phyloP scores from a whole-genome alignment of 2,888 invertebrate genomes.

The Holacanthella duospinosa region DNA sequence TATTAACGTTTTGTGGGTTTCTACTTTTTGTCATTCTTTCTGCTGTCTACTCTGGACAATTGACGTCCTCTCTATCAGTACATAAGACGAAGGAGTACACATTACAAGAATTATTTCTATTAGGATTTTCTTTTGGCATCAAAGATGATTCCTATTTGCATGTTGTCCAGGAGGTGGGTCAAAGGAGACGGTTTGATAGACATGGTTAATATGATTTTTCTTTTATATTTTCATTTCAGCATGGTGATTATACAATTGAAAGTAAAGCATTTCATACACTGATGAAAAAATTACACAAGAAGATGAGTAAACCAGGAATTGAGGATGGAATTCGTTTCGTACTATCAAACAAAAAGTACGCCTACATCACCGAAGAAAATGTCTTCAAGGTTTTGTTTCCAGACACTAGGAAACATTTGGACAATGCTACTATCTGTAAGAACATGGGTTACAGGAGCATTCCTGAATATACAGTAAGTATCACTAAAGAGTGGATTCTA shows the following conservation, averaged over 20 bases:
- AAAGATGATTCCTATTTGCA: background rate
- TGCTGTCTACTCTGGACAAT: background rate
- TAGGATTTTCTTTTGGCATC: background rate
- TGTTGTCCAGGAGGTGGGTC: no score
- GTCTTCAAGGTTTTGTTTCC: background rate
- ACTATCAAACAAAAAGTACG: background rate
- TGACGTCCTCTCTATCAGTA: background rate
- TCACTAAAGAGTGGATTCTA: no score
- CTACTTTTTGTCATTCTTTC: background rate
- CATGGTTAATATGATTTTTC: background rate
- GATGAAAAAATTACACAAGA: background rate
- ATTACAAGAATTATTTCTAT: background rate
- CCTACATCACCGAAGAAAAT: background rate
- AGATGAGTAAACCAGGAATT: background rate
- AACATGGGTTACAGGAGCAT: background rate
- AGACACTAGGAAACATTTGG: background rate
- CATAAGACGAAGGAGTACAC: background rate
- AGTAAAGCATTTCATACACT: background rate
- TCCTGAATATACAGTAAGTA: background rate
- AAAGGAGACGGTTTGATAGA: no score
- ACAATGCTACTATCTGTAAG: background rate
- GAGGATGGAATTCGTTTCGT: background rate
- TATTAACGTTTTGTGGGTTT: background rate
- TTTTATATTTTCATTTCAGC: background rate
- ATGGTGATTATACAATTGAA: background rate